Percentiles rank a stretch among this genome's conserved stretches.
Conservation (phyloP, 2,797 vertebrate genomes). For the Pseudotriccus pelzelni region DNA sequence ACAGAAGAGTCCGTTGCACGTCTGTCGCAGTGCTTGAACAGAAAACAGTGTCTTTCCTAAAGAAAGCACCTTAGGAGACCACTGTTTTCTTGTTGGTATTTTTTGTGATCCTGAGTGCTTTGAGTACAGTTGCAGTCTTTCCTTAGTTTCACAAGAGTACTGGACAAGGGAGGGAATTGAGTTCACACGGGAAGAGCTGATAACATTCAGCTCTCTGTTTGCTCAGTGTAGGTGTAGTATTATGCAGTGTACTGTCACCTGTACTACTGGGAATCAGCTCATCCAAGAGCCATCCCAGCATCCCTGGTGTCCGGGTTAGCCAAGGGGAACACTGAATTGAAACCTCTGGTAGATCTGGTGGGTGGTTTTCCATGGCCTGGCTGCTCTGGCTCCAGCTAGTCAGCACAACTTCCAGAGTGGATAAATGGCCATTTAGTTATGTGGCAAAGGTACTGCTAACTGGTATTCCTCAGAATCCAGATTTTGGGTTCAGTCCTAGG, state of each 20-base stretch:
- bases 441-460: rapidly evolving
- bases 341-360: background rate
- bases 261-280: background rate
- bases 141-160: background rate
- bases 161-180: background rate
- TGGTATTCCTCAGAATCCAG: background rate
- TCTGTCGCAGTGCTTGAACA: background rate
- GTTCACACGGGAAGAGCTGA: background rate
- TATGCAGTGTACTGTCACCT: rapidly evolving
- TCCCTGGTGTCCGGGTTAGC: background rate
- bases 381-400: background rate
- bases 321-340: background rate
- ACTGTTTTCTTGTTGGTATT: background rate
- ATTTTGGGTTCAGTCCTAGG: background rate
- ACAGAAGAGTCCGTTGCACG: rapidly evolving
- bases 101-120: background rate
- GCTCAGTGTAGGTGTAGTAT: background rate
- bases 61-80: background rate
- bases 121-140: background rate
- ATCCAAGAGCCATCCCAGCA: background rate
- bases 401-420: background rate
- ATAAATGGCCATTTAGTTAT: background rate
- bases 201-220: background rate
- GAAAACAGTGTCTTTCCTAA: background rate
- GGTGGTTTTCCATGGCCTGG: background rate